Percentiles rank a stretch among this genome's conserved stretches.
Evolutionary conservation across 2,797 vertebrate genomes (phyloP).

Genomic region (Enoplosus armatus): DNA sequence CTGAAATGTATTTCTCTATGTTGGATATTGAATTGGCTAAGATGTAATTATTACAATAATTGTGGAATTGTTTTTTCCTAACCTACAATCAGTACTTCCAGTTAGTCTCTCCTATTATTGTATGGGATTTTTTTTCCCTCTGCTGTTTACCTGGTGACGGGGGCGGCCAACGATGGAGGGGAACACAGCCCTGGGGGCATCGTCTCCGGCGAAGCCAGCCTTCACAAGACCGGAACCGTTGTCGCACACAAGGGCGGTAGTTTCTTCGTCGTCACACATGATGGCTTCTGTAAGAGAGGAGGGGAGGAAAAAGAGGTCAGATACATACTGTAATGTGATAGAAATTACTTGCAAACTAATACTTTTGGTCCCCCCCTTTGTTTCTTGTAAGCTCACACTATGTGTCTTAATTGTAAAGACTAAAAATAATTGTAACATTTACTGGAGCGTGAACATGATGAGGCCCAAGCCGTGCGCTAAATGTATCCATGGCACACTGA

Average conservation of each 20-base stretch:
- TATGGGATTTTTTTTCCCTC: background rate
- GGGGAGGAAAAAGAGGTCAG: constrained; percentile 21
- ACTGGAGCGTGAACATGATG: constrained; percentile 9
- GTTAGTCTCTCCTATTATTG: background rate
- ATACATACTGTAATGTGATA: background rate
- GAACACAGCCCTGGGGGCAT: constrained; percentile 97
- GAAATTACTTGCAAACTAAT: background rate
- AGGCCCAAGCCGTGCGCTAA: background rate
- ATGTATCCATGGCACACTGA: constrained; percentile 24
- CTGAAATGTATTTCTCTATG: background rate
- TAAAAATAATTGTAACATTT: background rate
- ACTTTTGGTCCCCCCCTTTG: background rate
- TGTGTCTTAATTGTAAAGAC: background rate
- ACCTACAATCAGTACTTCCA: background rate
- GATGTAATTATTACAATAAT: background rate
- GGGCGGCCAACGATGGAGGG: constrained; percentile 99
- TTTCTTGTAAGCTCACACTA: background rate
- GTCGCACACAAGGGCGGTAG: constrained; percentile 97
- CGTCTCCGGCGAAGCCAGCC: constrained; percentile 97
- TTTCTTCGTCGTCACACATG: constrained; percentile 99
- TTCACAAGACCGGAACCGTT: constrained; percentile 99
- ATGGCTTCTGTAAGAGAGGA: constrained; percentile 81
- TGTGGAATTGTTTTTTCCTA: background rate
- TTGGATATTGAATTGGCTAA: background rate
- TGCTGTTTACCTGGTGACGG: constrained; percentile 92